Base-by-base conservation (phyloP, 2,797 vertebrate species). In the Parotocinclus haroldoi region DNA sequence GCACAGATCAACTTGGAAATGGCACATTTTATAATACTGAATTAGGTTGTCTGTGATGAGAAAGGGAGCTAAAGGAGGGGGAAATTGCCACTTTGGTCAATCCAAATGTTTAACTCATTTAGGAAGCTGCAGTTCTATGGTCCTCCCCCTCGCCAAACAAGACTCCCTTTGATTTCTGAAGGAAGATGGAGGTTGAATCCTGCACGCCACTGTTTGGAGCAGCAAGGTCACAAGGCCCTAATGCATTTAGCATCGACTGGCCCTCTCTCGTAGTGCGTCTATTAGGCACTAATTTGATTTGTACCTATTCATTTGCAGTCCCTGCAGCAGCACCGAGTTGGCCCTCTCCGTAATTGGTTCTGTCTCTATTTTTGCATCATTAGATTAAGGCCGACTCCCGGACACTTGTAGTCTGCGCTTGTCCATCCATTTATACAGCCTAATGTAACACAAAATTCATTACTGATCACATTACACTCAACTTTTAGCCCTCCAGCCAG, bases 401-500 rank as follows among this genome's bases (percentile, higher is more conserved):
- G 93, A 93, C 94, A 94, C 93, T 93, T 93, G 92, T 93, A 94
- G 94, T 95, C 89, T 92, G 91, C 91, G 92, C 93, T 92, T 91
- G 89, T 92, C 90, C 91, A 88, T 92, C 93, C 92, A 92, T 91
- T 89, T 91, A 93, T 90, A 85, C 91, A 89, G 92, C 83, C 93
- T 96, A 96, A 98, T 96, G 94, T 95, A 96, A 96, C 93, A 90
- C 93, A 95, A 98, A 98, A 97, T 98, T 98, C 93, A 97, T 98
- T 96, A 97, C 93, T 94, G 95, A 96, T 98, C 94, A 93, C 92
- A 96, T 97, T 96, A 96, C 92, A 92, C 94, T 93, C 92, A 93
- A 93, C 93, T 93, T 91, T 90, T 74, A 10, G 71, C 80, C 77
- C 61, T 65, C 60, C 52, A 71, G 70, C 90, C 86, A 85, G 89